phyloP scores from a whole-genome alignment of 2,113 vertebrate genomes.

The Macquaria australasica region DNA sequence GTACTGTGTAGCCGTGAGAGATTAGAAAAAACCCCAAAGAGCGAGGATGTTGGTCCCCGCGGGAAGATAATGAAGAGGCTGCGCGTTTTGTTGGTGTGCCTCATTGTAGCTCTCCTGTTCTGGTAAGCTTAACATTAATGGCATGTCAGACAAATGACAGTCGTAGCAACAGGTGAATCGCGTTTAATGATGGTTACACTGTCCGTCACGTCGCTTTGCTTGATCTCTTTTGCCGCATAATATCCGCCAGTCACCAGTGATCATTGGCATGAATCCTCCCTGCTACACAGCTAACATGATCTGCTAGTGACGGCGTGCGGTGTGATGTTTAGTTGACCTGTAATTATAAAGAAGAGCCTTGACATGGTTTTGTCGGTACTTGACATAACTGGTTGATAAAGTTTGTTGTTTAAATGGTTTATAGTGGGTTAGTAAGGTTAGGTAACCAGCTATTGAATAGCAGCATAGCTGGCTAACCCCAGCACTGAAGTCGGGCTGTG shows the following conservation, averaged over 20 bases:
- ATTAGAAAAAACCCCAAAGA: slow-evolving; percentile 70
- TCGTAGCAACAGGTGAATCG: neutral
- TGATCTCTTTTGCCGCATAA: slow-evolving; percentile 28
- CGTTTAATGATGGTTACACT: fast-evolving
- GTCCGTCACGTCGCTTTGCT: neutral
- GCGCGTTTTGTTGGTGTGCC: slow-evolving; percentile 86
- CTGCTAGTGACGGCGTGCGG: neutral
- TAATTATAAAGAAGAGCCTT: neutral
- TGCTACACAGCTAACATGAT: slow-evolving; percentile 55
- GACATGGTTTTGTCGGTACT: neutral
- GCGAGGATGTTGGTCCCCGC: slow-evolving; percentile 90
- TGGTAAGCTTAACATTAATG: slow-evolving; percentile 79
- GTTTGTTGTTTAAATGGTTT: neutral
- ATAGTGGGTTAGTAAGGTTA: neutral
- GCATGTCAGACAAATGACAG: neutral
- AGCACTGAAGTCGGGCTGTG: neutral
- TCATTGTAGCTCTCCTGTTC: slow-evolving; percentile 86
- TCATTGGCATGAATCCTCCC: slow-evolving; percentile 16
- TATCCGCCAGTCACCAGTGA: slow-evolving; percentile 16
- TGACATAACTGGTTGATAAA: neutral
- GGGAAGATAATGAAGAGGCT: slow-evolving; percentile 90
- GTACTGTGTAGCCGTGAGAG: slow-evolving; percentile 43
- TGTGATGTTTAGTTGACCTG: neutral
- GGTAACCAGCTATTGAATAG: slow-evolving; percentile 49
- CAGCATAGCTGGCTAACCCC: slow-evolving; percentile 34